Base-by-base conservation (phyloP, 2,888 invertebrate species). In the Oscheius sp. region DNA sequence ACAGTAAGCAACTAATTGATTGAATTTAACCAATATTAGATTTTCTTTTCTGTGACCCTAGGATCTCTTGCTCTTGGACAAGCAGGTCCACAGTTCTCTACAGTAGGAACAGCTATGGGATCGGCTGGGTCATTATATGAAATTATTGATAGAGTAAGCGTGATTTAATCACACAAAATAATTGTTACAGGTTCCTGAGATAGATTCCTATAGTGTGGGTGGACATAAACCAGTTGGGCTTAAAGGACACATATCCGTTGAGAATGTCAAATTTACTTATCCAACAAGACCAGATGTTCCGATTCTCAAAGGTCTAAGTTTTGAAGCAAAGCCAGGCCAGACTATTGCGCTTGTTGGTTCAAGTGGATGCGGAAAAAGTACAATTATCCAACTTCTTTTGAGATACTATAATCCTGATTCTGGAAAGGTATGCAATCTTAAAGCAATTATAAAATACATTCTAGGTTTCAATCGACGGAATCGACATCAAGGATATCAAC, bases 1-100 rank as follows among this genome's bases (percentile, higher is more conserved):
- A 69, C 69, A 34, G 79, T 80, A 15, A 71, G 88, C 78, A 87
- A 87, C 17, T 27, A n/a, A n/a, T n/a, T 8, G 3, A 50, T 23
- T 23, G 27, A 27, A 4, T 10, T 10, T 23, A 4, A 50, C 4
- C 29, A 10, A 50, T 10, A 4, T 50, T 25, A 50, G 52, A 25
- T 78, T 25, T 50, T 50, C 52, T 50, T 50, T 25, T 23, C 52
- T 5, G 87, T 88, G 4, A 85, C 88, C 82, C 84, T 87, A 61
- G 88, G 87, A 0, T 87, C 87, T n/a, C 87, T 88, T 80, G 87
- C 88, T 1, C 80, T 94, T 71, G 93, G 93, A 10, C 91, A 92
- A 87, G 91, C 92, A 0, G 91, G 93, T 0, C 93, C 93, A 0
- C 91, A 92, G 69, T 90, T 93, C 85, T 92, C 93, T 85, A 91